Conservation (phyloP, 1,140 invertebrate genomes). For the Triops cancriformis region DNA sequence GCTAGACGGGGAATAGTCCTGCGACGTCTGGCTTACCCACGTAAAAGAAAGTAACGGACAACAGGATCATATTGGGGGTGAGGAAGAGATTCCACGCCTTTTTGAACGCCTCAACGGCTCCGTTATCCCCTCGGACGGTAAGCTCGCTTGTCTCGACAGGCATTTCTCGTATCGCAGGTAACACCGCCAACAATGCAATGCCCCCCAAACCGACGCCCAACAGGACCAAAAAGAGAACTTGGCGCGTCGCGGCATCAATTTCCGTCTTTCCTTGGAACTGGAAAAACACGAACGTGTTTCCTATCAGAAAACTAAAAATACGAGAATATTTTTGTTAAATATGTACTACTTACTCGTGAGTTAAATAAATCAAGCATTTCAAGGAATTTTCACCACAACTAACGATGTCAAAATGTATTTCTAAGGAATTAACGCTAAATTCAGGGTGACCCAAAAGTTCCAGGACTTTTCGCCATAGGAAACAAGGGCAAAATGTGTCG, state of each 20-base stretch:
- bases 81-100: slow-evolving; percentile 65
- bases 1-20: too few species aligned
- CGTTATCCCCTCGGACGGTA: slow-evolving; percentile 27
- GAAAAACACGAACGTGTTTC: slow-evolving; percentile 88
- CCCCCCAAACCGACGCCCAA: slow-evolving; percentile 55
- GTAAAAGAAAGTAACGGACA: slow-evolving; percentile 80
- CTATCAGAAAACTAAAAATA: slow-evolving; percentile 71
- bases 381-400: too few species aligned
- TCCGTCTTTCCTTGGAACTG: slow-evolving; percentile 69
- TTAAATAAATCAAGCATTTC: too few species aligned
- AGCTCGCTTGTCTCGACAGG: neutral
- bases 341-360: neutral
- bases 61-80: slow-evolving; percentile 72
- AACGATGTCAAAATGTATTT: too few species aligned
- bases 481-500: too few species aligned
- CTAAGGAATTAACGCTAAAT: too few species aligned
- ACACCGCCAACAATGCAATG: slow-evolving; percentile 53
- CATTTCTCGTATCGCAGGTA: slow-evolving; percentile 40
- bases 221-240: slow-evolving; percentile 65
- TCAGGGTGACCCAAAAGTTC: too few species aligned
- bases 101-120: slow-evolving; percentile 56
- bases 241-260: slow-evolving; percentile 54
- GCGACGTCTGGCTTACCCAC: slow-evolving; percentile 51
- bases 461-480: too few species aligned
- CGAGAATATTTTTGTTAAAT: slow-evolving; percentile 18